phyloP scores from a whole-genome alignment of 2,888 invertebrate species.

The Macrophya alboannulata region DNA sequence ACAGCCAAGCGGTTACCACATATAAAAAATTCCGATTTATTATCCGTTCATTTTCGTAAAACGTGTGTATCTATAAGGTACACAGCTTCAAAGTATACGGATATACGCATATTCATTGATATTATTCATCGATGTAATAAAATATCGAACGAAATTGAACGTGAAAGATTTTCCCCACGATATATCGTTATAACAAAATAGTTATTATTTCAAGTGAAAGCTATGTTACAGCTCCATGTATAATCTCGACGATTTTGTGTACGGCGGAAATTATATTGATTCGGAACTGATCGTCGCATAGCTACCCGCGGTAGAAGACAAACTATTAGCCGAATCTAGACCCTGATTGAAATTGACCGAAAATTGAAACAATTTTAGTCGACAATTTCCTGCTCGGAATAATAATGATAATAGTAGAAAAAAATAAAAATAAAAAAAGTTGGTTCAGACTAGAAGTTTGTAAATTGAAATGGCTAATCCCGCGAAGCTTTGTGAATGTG shows the following conservation, averaged over 20 bases:
- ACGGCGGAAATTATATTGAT: too few relatives aligned
- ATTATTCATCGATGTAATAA: too few relatives aligned
- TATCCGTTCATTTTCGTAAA: not conserved
- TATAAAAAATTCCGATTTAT: not conserved
- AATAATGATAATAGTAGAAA: not conserved
- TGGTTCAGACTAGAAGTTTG: not conserved
- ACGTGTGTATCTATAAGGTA: too few relatives aligned
- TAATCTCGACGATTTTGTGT: too few relatives aligned
- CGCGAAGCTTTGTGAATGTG: slow-evolving; percentile 31
- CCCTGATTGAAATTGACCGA: not conserved
- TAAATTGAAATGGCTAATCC: slow-evolving; percentile 27
- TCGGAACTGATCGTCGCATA: not conserved
- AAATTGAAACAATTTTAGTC: not conserved
- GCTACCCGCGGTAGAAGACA: not conserved
- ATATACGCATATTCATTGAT: not conserved
- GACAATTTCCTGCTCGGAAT: not conserved
- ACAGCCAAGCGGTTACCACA: not conserved
- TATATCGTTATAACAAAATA: too few relatives aligned
- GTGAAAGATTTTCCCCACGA: too few relatives aligned
- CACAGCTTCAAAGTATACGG: not conserved
- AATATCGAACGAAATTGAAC: too few relatives aligned
- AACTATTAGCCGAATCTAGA: not conserved
- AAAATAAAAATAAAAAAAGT: not conserved
- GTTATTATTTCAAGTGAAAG: not conserved
- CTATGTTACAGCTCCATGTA: too few relatives aligned